Conservation (phyloP, 1,140 invertebrate species). For the Rhyacophila brunnea region DNA sequence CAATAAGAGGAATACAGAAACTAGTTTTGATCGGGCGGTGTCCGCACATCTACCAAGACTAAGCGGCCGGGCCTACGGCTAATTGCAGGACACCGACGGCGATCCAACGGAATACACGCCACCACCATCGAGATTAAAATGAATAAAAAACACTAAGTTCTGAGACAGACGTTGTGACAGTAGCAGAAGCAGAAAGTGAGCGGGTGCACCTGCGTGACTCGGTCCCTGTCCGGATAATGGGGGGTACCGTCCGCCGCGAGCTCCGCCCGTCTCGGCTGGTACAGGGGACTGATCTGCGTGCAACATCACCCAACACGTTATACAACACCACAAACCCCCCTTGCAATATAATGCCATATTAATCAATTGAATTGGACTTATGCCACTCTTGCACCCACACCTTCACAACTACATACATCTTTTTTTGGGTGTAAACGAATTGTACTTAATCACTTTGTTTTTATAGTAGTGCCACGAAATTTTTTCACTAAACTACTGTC, state of each 20-base stretch:
- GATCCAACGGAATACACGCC: constrained; percentile 39
- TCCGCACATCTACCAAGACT: constrained; percentile 46
- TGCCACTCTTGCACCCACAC: not conserved
- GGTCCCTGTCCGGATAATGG: constrained; percentile 51
- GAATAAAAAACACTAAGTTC: constrained; percentile 13
- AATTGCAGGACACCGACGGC: constrained; percentile 17
- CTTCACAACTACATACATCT: too few species aligned
- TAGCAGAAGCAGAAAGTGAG: constrained; percentile 20
- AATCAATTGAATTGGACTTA: too few species aligned
- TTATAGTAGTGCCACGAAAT: too few species aligned
- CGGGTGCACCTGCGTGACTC: constrained; percentile 58
- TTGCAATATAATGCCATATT: not conserved
- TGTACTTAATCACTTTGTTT: too few species aligned
- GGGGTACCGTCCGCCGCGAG: constrained; percentile 55
- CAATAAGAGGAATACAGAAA: too few species aligned
- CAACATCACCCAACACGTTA: constrained; percentile 37
- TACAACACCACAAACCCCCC: constrained; percentile 5
- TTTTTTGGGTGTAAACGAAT: too few species aligned
- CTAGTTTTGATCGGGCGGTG: too few species aligned
- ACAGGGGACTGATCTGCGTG: constrained; percentile 60
- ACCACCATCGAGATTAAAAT: constrained; percentile 18
- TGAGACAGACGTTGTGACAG: too few species aligned
- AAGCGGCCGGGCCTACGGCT: not conserved
- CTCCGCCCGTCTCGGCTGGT: constrained; percentile 58
- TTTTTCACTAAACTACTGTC: too few species aligned